phyloP scores from a whole-genome alignment of 2,888 invertebrate species.

The Tenthredo notha region DNA sequence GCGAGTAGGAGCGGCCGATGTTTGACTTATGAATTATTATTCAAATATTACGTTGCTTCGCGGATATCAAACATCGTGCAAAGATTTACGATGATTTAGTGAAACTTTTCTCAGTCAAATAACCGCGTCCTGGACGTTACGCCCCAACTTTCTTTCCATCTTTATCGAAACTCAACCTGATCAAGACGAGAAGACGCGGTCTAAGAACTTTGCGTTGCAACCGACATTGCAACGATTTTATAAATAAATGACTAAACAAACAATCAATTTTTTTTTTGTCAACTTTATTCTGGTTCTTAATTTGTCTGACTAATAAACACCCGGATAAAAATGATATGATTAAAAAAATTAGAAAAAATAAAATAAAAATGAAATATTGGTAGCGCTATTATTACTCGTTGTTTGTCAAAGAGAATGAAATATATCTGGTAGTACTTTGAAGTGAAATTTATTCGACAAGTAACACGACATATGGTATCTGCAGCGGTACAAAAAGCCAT shows the following conservation, averaged over 20 bases:
- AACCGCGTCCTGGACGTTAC: too few relatives aligned
- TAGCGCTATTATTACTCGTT: not conserved
- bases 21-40: not conserved
- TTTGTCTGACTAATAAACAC: not conserved
- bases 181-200: not conserved
- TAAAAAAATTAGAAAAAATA: not conserved
- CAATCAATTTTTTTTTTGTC: too few relatives aligned
- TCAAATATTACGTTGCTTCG: not conserved
- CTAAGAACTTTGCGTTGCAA: not conserved
- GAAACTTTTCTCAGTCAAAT: slow-evolving; percentile 21
- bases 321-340: not conserved
- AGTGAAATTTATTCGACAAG: slow-evolving; percentile 22
- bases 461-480: not conserved
- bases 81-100: slow-evolving; percentile 28
- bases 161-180: not conserved
- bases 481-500: not conserved
- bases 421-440: not conserved
- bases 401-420: slow-evolving; percentile 22
- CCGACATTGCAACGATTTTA: not conserved
- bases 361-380: not conserved
- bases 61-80: not conserved
- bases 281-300: not conserved
- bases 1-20: not conserved
- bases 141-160: slow-evolving; percentile 16
- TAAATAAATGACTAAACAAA: not conserved